These are phyloP conservation scores for Trachurus trachurus DNA, from an alignment of 2,797 vertebrate species.

Conservation along the genomic window DNA sequence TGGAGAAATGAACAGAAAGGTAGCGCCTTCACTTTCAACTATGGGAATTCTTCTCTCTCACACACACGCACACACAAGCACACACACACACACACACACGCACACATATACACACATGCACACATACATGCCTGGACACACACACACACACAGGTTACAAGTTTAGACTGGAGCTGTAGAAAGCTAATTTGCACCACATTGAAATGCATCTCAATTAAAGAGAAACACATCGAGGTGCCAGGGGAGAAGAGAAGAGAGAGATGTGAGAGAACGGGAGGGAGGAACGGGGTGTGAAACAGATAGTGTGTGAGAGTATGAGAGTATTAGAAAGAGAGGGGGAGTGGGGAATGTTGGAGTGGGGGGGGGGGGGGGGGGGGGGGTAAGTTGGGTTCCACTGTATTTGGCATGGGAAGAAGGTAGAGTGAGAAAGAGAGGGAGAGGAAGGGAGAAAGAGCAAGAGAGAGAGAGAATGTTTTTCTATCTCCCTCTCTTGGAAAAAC, in stretches of 20 bases:
- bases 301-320: conserved; percentile 79
- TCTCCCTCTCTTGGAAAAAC: conserved; percentile 75
- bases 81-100: conserved; percentile 17
- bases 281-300: conserved; percentile 78
- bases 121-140: conserved; percentile 26
- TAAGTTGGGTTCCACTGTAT: conserved; percentile 70
- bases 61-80: conserved; percentile 8
- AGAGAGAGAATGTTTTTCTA: conserved; percentile 71
- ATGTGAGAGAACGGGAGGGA: conserved; percentile 80
- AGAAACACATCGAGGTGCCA: conserved; percentile 84
- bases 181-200: conserved; percentile 86
- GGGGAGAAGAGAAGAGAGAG: conserved; percentile 80
- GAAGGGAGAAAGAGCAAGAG: conserved; percentile 29
- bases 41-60: conserved; percentile 67
- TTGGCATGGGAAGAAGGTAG: conserved; percentile 73
- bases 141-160: conserved; percentile 67
- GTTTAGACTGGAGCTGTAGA: conserved; percentile 81
- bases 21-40: conserved; percentile 64
- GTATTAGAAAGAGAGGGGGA: conserved; percentile 50
- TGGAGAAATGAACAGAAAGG: conserved; percentile 61
- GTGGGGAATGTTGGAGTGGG: conserved; percentile 1
- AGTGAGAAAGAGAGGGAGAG: conserved; percentile 46
- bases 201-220: conserved; percentile 87
- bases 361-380: conserved; percentile 12
- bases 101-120: conserved; percentile 30